These are phyloP conservation scores for Odontesthes bonariensis DNA, from an alignment of 2,113 vertebrate genomes.

Conservation along the genomic window DNA sequence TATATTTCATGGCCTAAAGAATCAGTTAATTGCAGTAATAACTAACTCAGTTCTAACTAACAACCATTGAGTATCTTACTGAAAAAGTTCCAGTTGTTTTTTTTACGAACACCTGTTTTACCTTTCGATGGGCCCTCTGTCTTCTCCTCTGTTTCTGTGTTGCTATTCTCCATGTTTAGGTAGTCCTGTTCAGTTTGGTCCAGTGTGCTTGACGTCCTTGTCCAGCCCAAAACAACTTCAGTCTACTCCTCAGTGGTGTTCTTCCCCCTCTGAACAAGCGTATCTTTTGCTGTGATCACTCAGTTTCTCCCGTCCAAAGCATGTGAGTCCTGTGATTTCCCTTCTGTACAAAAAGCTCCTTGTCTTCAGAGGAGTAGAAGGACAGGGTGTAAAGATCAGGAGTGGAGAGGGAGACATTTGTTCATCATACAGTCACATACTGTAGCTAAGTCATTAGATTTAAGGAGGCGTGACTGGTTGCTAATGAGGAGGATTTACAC, in stretches of 20 bases:
- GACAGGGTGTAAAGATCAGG: constrained; percentile 58
- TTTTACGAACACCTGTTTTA: constrained; percentile 41
- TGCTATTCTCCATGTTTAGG: constrained; percentile 74
- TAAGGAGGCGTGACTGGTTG: constrained; percentile 31
- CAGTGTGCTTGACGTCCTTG: background rate
- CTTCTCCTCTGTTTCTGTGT: constrained; percentile 41
- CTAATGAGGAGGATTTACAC: constrained; percentile 25
- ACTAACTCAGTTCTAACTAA: background rate
- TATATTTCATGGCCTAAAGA: background rate
- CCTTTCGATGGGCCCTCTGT: constrained; percentile 55
- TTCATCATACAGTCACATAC: constrained; percentile 33
- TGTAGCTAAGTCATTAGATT: constrained; percentile 37
- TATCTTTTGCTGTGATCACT: constrained; percentile 55
- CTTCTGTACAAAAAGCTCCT: constrained; percentile 79
- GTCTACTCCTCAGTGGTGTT: constrained; percentile 27
- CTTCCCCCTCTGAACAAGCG: constrained; percentile 31
- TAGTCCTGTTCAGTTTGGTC: constrained; percentile 8
- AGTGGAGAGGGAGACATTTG: constrained; percentile 49
- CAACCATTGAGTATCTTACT: background rate
- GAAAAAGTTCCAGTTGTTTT: background rate
- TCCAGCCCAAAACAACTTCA: constrained; percentile 21
- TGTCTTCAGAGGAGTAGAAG: constrained; percentile 73
- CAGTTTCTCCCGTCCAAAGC: constrained; percentile 70
- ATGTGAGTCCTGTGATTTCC: constrained; percentile 84
- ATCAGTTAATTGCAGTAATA: background rate